Evolutionary conservation across 2,888 invertebrate genomes (phyloP), one percentile per base, ranked within the genome.

Genomic region (Hartigia nigra): DNA sequence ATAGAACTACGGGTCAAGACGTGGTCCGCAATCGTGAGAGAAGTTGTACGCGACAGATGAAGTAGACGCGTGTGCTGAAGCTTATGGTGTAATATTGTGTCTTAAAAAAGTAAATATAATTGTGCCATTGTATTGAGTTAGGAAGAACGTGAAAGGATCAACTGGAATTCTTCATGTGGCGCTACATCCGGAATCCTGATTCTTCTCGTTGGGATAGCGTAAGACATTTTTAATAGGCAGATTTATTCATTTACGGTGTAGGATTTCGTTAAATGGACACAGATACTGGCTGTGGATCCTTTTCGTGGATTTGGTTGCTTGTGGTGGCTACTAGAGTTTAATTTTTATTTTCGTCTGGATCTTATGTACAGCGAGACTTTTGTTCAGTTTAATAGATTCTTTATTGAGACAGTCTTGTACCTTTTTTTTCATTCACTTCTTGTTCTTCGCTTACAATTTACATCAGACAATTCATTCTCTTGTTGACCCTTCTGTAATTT

Each of bases 1-100:
- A 72, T 70, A 75, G 81, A 82, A 82, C 80, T 80, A 80, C 74
- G 75, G 39, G 76, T 77, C 55, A 55, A 23, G 55, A 82, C 80
- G 81, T 82, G 81, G 77, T 77, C 75, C 76, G 55, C 32, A n/a
- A 39, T 35, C 72, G 74, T 31, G 36, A 77, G 77, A 69, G 55
- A 76, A 34, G 76, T 69, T 23, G n/a, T 9, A 34, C 35, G 69
- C 31, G 75, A 74, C 75, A 36, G 78, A 12, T 35, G n/a, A n/a
- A 37, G 70, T 23, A 69, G 31, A 34, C 69, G 76, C 34, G 75
- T 78, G 78, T 55, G 78, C 12, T 35, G n/a, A n/a, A 37, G 70
- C 14, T 69, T 31, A 55, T 36, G 37, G 37, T 35, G 69, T 78
- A 31, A n/a, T 74, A 55, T 70, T 76, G n/a, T 34, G 72, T 72